A percentile compares a stretch with the other conserved stretches of the same genome.
Evolutionary conservation across 2,113 vertebrate genomes (phyloP).

Genomic region (Chionis minor): DNA sequence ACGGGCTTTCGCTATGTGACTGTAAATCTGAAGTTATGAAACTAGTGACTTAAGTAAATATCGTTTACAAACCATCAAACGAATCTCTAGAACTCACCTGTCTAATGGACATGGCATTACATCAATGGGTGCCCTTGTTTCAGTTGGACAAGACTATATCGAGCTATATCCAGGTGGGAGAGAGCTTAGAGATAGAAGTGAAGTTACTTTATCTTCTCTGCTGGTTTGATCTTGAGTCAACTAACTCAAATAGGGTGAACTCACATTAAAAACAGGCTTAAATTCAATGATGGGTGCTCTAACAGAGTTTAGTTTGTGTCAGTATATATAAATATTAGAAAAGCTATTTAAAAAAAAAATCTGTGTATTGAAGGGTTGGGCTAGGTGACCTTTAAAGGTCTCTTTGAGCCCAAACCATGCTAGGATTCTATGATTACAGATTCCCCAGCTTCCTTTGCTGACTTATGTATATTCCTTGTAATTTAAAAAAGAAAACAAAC

Average conservation of each 20-base stretch:
- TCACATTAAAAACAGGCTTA: background rate
- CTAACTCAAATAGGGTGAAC: background rate
- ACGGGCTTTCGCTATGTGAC: background rate
- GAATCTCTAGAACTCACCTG: background rate
- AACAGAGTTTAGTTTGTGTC: background rate
- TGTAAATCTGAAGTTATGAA: background rate
- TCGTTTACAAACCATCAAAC: background rate
- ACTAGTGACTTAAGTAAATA: background rate
- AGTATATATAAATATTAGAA: background rate
- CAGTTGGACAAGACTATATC: background rate
- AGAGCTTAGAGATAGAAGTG: background rate
- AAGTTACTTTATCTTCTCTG: background rate
- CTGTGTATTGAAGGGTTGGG: background rate
- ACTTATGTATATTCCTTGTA: background rate
- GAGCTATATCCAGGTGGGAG: background rate
- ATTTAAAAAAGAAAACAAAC: background rate
- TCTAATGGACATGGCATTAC: background rate
- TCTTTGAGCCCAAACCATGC: background rate
- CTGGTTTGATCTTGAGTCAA: background rate
- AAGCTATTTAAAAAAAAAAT: background rate
- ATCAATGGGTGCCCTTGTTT: background rate
- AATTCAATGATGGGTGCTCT: background rate
- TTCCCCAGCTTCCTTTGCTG: background rate
- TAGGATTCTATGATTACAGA: background rate
- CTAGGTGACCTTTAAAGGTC: background rate